A percentile compares a stretch with the other conserved stretches of the same genome.
Evolutionary conservation across 2,113 vertebrate genomes (phyloP).

Genomic region (Henicopernis longicauda): DNA sequence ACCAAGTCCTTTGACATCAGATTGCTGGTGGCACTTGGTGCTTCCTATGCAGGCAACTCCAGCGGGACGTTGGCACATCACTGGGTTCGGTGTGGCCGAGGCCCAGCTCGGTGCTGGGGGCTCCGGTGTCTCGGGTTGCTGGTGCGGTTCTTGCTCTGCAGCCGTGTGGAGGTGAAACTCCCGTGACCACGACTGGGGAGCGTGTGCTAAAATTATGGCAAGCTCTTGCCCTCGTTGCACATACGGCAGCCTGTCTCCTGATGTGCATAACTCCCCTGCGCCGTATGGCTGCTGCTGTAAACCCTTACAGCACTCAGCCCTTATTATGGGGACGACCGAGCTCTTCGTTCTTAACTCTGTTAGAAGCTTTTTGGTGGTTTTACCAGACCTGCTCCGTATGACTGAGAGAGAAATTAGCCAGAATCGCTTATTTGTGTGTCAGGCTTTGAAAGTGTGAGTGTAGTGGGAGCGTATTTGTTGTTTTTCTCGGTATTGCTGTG

Average conservation of each 20-base stretch:
- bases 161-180: background rate
- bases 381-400: background rate
- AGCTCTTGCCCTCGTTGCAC: background rate
- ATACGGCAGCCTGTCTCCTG: background rate
- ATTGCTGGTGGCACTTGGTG: accelerated
- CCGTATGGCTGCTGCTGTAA: background rate
- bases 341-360: background rate
- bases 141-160: background rate
- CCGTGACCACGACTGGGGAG: accelerated
- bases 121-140: background rate
- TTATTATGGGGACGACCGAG: accelerated
- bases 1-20: accelerated
- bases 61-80: accelerated
- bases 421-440: accelerated
- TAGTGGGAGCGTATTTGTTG: background rate
- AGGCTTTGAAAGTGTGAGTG: background rate
- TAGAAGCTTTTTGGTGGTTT: background rate
- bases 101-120: background rate
- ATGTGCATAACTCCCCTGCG: accelerated
- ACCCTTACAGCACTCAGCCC: accelerated
- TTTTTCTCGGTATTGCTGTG: background rate
- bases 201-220: accelerated
- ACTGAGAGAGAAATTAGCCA: background rate
- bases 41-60: accelerated
- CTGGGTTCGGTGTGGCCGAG: background rate